Base-by-base conservation (phyloP, 2,797 vertebrate genomes). In the Ctenochaetus hawaiiensis region DNA sequence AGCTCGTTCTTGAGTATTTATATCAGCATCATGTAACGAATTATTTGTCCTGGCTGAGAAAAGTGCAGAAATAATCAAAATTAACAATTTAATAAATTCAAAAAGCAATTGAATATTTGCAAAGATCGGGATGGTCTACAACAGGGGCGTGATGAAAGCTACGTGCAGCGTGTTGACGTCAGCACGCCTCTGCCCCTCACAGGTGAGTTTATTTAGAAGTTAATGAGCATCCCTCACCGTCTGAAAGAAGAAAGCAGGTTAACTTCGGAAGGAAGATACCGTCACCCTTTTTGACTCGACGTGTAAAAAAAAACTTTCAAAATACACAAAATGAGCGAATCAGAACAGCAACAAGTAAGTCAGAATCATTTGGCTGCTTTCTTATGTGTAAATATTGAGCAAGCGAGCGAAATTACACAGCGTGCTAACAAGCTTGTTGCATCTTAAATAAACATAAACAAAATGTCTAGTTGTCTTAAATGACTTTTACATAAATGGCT, bases 181-280 rank as follows among this genome's bases (percentile, higher is more conserved):
- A 0, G 2, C 66, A 34, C 78, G 72, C 66, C 45, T 1, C 26
- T 4, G 41, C 57, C 0, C 8, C 56, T 1, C 77, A 54, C 92
- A 93, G 89, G 89, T 93, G 92, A 81, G 67, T 69, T 79, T 65
- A 85, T 23, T 93, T 93, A 90, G 72, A 77, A 22, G 74, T 72
- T 81, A 83, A 93, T 79, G 67, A 93, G 64, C 54, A 0, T 56
- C 54, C 7, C 4, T 12, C 43, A 1, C 30, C 0, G 49, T 44
- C 52, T 61, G 75, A 66, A 6, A 2, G 65, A 47, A 77, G 75
- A 65, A 69, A 81, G 44, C 78, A 73, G 74, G 77, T 26, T 65
- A 73, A 39, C 1, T 17, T 2, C 30, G 2, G 61, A 47, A 44
- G 69, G 65, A 63, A 83, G 57, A 79, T 23, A 58, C n/a, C 13